Percentiles rank a stretch among this genome's conserved stretches.
These are phyloP conservation scores for Scomber scombrus DNA, from an alignment of 2,113 vertebrate species.

Conservation along the genomic window DNA sequence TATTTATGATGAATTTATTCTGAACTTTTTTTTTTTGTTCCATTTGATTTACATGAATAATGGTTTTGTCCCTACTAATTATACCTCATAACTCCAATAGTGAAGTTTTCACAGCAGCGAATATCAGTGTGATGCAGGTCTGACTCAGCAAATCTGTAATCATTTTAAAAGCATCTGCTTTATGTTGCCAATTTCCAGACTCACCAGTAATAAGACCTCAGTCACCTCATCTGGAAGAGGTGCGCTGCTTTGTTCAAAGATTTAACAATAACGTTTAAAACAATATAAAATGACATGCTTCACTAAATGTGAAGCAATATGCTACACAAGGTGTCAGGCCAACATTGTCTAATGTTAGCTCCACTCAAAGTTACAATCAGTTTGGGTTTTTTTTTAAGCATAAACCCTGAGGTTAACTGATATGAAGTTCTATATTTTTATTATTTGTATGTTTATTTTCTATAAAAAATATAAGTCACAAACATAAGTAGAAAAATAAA, in stretches of 20 bases:
- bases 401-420: constrained; percentile 6
- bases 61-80: neutral
- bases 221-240: neutral
- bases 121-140: neutral
- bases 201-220: neutral
- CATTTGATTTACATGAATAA: neutral
- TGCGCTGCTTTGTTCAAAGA: neutral
- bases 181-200: neutral
- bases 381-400: constrained; percentile 6
- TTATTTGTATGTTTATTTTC: constrained; percentile 53
- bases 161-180: neutral
- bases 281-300: neutral
- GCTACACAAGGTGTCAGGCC: constrained; percentile 9
- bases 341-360: neutral
- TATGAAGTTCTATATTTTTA: constrained; percentile 7
- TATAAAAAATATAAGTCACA: constrained; percentile 75
- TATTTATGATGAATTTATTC: neutral
- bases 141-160: neutral
- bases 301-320: constrained; percentile 4
- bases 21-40: constrained; percentile 1
- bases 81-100: neutral
- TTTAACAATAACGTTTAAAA: neutral
- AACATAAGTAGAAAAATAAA: constrained; percentile 75
- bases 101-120: neutral
- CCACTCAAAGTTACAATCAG: constrained; percentile 3